These are phyloP conservation scores for Corythornis leucogaster DNA, from an alignment of 2,797 vertebrate genomes.

Conservation along the genomic window DNA sequence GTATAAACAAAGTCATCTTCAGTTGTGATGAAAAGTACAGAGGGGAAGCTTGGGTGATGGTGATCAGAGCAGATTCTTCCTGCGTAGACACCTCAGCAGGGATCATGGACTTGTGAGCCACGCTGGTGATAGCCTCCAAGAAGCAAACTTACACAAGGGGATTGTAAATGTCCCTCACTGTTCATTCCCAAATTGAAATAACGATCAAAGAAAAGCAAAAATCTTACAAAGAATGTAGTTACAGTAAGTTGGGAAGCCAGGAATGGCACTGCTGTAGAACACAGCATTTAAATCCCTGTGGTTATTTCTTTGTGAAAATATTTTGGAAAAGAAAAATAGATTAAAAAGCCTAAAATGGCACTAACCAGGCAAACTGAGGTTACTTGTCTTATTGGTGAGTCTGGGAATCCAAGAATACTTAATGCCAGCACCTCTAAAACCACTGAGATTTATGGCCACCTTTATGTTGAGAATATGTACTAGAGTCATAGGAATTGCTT, in stretches of 20 bases:
- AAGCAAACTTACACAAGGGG: background rate
- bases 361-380: background rate
- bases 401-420: background rate
- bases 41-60: background rate
- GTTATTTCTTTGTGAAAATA: background rate
- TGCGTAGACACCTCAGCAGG: background rate
- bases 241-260: background rate
- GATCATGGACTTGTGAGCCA: background rate
- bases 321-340: background rate
- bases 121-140: rapidly evolving
- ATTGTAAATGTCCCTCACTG: background rate
- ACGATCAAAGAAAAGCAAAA: background rate
- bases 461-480: background rate
- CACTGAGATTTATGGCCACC: background rate
- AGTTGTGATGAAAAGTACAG: background rate
- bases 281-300: background rate
- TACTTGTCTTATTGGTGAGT: background rate
- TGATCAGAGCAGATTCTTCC: background rate
- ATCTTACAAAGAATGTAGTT: background rate
- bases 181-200: background rate
- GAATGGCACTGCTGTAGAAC: background rate
- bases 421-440: background rate
- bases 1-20: background rate
- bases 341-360: background rate
- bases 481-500: background rate